Percentiles rank a stretch among this genome's conserved stretches.
These are phyloP conservation scores for Macrotis lagotis DNA, from an alignment of 2,113 vertebrate genomes.

Conservation along the genomic window DNA sequence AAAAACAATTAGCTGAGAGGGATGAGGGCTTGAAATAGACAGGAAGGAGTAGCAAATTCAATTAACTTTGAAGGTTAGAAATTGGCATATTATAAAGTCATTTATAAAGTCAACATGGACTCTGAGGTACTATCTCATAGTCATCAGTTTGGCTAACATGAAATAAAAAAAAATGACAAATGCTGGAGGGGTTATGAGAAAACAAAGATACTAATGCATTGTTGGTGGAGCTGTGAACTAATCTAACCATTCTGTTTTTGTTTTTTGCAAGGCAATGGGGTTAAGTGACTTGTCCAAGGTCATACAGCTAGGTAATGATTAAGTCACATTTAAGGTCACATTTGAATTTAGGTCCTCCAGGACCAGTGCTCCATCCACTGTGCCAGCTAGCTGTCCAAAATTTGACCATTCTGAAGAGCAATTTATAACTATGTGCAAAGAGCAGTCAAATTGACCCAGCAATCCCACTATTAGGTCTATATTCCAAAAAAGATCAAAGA, in stretches of 20 bases:
- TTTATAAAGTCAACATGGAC: constrained; percentile 28
- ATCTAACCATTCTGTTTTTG: not conserved
- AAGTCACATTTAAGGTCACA: no score
- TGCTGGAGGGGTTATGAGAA: not conserved
- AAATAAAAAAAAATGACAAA: not conserved
- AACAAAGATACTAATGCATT: not conserved
- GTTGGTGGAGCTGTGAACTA: not conserved
- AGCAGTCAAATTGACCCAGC: not conserved
- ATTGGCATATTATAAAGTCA: constrained; percentile 33
- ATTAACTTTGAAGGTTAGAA: constrained; percentile 63
- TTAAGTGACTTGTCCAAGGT: no score
- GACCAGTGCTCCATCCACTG: no score
- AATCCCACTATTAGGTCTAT: not conserved
- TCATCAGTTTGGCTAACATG: not conserved
- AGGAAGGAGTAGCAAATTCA: constrained; percentile 46
- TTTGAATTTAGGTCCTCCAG: no score
- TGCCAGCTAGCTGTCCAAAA: no score
- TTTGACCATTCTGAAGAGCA: not conserved
- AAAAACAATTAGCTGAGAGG: constrained; percentile 43
- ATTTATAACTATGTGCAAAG: not conserved
- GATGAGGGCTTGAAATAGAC: not conserved
- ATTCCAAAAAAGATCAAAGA: not conserved
- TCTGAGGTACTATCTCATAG: not conserved
- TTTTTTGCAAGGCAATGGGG: no score
- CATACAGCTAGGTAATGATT: no score